Evolutionary conservation across 2,888 invertebrate species (phyloP), one percentile per base, ranked within the genome.

Genomic region (Drosophila borborema): DNA sequence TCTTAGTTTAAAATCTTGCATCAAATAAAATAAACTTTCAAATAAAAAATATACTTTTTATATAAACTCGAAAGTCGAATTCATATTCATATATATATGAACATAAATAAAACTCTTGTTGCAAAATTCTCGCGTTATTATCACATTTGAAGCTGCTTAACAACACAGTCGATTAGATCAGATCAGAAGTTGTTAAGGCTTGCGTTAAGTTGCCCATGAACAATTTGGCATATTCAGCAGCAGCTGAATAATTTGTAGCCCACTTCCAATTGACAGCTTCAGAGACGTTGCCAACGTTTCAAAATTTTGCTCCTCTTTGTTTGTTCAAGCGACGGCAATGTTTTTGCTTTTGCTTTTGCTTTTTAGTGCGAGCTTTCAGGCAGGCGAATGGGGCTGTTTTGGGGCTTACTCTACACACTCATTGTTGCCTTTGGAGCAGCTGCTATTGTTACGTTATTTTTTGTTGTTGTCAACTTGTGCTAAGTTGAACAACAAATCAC

Each of bases 401-500:
- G 20, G 20, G 34, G 41, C n/a, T 18, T 4, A 23, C 41, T 7
- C 40, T 43, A 10, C 60, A 10, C 60, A 55, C 56, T 71, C 71
- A 78, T 74, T 89, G 90, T 85, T 90, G 88, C 86, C 79, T 74
- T 87, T 85, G 90, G 82, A 88, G 68, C 85, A 90, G 90, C 90
- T 85, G 85, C 72, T 70, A 69, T 85, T 90, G 89, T 79, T 88
- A 69, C 77, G 31, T 18, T 18, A 18, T 49, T 16, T 40, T n/a
- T 4, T 38, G 14, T 38, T 46, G 46, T 80, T 90, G 86, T 86
- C 86, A 86, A 86, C 71, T 90, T 77, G 84, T 76, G 74, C 86
- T 90, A 90, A 89, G 89, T 89, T 89, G 71, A 81, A 86, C 86
- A 86, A 90, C 86, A 86, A 86, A 86, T 90, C 89, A 89, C 86